Base-by-base conservation (phyloP, 2,797 vertebrate genomes). In the Etheostoma nigrum region DNA sequence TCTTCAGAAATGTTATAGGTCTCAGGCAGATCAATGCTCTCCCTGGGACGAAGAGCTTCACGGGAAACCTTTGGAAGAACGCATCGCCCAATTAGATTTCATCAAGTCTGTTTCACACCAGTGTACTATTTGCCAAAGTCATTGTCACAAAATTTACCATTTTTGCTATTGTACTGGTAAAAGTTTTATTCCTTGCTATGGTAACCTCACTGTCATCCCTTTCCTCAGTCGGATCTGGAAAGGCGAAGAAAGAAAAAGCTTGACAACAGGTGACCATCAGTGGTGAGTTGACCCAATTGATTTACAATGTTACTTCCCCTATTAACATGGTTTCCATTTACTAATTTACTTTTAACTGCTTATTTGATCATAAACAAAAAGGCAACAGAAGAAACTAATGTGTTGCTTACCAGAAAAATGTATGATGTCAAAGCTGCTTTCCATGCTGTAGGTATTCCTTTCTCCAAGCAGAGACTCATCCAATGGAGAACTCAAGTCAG, bases 341-440 rank as follows among this genome's bases (percentile, higher is more conserved):
- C 1, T 2, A 15, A 44, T 54, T 40, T 52, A 30, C 7, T 23
- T 67, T 15, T 13, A 63, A 1, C 2, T 42, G 0, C 36, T 63
- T 30, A 25, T 59, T 44, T 40, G 11, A 49, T 21, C 2, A 51
- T 0, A 61, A 44, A 66, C 3, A 42, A 53, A 23, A 16, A 40
- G 25, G 6, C 21, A 25, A 40, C 16, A 25, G 1, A 13, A 47
- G 0, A 73, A 64, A 64, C 18, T 0, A 33, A 74, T 13, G 2
- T 49, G 1, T 18, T 73, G 58, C 90, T 91, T 74, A 92, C 93
- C 86, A 57, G 74, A 66, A 33, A 65, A n/a, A 45, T 10, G 36
- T 13, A 48, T 5, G 42, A 58, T 3, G 42, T 73, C 49, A 67
- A 19, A 9, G 48, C 57, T 59, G 64, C n/a, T 57, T 33, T 69